A percentile compares a stretch with the other conserved stretches of the same genome.
phyloP scores from a whole-genome alignment of 2,797 vertebrate species.

The Agapornis canus region DNA sequence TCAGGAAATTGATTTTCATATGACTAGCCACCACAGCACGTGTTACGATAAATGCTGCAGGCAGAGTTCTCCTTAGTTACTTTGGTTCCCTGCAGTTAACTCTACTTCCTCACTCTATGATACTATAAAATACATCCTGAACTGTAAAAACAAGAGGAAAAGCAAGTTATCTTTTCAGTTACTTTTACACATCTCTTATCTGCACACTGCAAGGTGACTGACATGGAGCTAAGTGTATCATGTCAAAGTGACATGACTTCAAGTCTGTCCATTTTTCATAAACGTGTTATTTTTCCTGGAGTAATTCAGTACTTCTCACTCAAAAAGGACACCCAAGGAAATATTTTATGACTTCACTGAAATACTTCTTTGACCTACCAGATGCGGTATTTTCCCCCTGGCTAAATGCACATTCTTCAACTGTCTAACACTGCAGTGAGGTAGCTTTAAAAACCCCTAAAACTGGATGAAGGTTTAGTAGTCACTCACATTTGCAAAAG shows the following conservation, averaged over 20 bases:
- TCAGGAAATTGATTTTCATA: conserved; percentile 44
- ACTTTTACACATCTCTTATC: not conserved
- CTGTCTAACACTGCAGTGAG: not conserved
- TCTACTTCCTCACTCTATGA: not conserved
- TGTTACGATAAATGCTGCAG: not conserved
- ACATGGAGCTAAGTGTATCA: not conserved
- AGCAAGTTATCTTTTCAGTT: not conserved
- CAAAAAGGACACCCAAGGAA: not conserved
- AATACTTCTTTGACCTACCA: not conserved
- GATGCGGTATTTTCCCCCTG: not conserved
- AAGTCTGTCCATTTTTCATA: not conserved
- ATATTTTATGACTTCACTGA: not conserved
- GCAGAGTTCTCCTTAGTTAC: not conserved
- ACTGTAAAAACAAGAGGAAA: not conserved
- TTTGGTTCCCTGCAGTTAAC: not conserved
- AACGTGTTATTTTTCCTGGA: not conserved
- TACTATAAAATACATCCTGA: not conserved
- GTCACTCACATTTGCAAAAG: not conserved
- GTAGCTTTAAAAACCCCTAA: not conserved
- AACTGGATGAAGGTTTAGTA: not conserved
- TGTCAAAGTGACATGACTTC: not conserved
- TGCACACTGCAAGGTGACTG: not conserved
- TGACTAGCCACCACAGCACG: not conserved
- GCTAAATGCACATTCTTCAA: not conserved
- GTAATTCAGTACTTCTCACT: not conserved